phyloP scores from a whole-genome alignment of 2,888 invertebrate genomes.

The Dilophus febrilis region DNA sequence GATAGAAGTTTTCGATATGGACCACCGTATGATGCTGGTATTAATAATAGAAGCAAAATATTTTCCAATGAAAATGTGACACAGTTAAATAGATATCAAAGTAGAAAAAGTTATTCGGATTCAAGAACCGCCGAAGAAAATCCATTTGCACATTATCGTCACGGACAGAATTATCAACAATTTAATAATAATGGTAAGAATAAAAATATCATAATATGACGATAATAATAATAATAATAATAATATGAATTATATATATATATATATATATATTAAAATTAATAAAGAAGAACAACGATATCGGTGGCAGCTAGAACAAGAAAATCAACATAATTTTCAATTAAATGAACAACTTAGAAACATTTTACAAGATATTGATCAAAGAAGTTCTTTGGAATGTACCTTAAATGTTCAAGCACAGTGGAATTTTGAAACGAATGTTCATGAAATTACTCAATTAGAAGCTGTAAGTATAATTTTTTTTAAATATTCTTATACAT shows the following conservation, averaged over 20 bases:
- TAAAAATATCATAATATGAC: background rate
- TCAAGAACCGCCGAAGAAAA: no score
- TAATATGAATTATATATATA: slow-evolving; percentile 29
- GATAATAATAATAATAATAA: slow-evolving; percentile 25
- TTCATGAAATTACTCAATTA: slow-evolving; percentile 64
- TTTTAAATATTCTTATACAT: background rate
- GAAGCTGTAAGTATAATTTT: slow-evolving; percentile 52
- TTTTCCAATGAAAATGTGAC: no score
- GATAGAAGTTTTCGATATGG: slow-evolving; percentile 27
- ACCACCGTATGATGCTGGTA: slow-evolving; percentile 23
- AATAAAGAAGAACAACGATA: no score
- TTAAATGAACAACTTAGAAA: slow-evolving; percentile 28
- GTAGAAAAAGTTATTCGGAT: no score
- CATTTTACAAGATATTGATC: slow-evolving; percentile 52
- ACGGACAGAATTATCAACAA: no score
- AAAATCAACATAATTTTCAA: slow-evolving; percentile 17
- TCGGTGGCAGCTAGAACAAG: slow-evolving; percentile 33
- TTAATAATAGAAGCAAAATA: no score
- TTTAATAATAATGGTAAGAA: slow-evolving; percentile 4
- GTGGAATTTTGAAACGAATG: slow-evolving; percentile 79
- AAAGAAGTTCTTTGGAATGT: slow-evolving; percentile 62
- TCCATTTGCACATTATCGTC: no score
- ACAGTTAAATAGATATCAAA: no score
- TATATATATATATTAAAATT: no score
- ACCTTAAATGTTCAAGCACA: slow-evolving; percentile 74